These are phyloP conservation scores for Carduelis carduelis DNA, from an alignment of 2,797 vertebrate species.

Conservation along the genomic window DNA sequence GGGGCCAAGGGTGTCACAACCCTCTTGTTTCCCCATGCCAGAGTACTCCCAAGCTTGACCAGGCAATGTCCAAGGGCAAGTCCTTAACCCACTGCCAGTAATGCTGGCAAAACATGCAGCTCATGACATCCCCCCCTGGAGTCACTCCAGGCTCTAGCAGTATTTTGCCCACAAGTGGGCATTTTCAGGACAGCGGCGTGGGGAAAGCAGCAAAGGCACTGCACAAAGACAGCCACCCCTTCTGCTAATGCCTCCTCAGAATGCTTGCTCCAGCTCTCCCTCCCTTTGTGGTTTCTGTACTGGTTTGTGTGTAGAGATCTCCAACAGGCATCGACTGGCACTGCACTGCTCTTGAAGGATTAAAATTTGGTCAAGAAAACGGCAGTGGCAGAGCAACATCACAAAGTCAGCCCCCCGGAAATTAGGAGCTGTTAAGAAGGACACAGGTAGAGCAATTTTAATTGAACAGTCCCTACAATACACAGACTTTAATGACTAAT, in stretches of 20 bases:
- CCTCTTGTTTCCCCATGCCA: background rate
- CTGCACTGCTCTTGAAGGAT: fast-evolving
- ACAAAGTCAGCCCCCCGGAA: background rate
- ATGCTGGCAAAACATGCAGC: background rate
- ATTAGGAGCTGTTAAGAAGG: background rate
- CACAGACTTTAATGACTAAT: background rate
- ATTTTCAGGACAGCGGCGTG: fast-evolving
- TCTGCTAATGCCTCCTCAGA: background rate
- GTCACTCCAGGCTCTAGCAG: background rate
- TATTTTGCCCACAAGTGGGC: background rate
- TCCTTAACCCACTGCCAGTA: background rate
- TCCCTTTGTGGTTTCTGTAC: background rate
- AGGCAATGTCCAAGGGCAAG: background rate
- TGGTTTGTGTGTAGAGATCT: background rate
- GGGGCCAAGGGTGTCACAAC: background rate
- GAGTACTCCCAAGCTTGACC: background rate
- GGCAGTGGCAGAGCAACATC: background rate
- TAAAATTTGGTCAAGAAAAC: background rate
- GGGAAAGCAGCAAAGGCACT: background rate
- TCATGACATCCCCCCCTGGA: background rate
- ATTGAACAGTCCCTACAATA: background rate
- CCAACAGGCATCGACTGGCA: fast-evolving
- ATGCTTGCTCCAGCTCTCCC: background rate
- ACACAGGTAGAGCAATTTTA: background rate
- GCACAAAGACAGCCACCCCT: background rate